These are phyloP conservation scores for Drosophila ambigua DNA, from an alignment of 1,140 invertebrate genomes.

Conservation along the genomic window DNA sequence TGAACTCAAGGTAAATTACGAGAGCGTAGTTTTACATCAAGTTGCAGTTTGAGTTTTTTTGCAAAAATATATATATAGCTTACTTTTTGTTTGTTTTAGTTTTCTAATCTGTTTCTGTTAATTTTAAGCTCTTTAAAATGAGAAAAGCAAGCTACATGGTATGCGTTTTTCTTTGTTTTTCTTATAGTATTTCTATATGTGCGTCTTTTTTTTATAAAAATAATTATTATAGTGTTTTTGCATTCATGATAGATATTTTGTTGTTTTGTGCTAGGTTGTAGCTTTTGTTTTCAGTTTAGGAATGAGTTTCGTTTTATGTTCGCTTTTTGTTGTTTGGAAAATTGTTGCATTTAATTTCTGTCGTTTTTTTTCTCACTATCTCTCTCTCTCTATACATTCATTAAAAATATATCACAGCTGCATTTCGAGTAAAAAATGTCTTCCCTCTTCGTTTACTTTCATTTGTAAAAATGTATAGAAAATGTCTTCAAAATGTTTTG, in stretches of 20 bases:
- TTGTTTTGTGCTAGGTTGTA: slow-evolving; percentile 45
- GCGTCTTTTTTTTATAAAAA: slow-evolving; percentile 50
- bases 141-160: background rate
- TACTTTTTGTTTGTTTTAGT: slow-evolving; percentile 1
- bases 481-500: slow-evolving; percentile 57
- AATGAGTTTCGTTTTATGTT: slow-evolving; percentile 34
- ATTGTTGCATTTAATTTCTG: slow-evolving; percentile 38
- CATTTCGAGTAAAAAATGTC: slow-evolving; percentile 70
- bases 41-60: background rate
- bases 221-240: slow-evolving; percentile 44
- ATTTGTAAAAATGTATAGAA: slow-evolving; percentile 70
- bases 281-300: slow-evolving; percentile 37
- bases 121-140: slow-evolving; percentile 3
- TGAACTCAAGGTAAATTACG: background rate
- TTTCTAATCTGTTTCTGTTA: background rate
- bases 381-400: slow-evolving; percentile 54
- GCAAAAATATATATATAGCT: slow-evolving; percentile 18
- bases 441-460: slow-evolving; percentile 28
- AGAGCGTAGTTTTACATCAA: background rate
- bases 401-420: slow-evolving; percentile 80
- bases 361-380: slow-evolving; percentile 9
- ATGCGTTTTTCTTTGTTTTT: slow-evolving; percentile 1
- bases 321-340: slow-evolving; percentile 38
- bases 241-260: slow-evolving; percentile 38
- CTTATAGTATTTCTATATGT: slow-evolving; percentile 4